These are phyloP conservation scores for Oreochromis grahami DNA, from an alignment of 2,797 vertebrate genomes.

Conservation along the genomic window DNA sequence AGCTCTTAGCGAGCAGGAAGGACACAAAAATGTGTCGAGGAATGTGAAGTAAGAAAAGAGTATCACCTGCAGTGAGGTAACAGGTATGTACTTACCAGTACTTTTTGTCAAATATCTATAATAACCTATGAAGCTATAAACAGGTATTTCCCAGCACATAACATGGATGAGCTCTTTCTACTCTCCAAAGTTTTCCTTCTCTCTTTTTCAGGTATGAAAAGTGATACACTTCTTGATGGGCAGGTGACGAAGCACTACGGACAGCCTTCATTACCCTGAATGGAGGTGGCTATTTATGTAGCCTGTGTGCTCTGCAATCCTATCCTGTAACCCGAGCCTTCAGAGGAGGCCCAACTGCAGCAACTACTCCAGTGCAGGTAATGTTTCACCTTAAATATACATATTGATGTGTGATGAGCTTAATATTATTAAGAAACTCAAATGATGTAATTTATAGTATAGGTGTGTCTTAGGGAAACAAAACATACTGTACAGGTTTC, in stretches of 20 bases:
- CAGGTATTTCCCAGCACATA: background rate
- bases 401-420: background rate
- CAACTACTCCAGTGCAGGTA: slow-evolving; percentile 34
- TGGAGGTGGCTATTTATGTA: background rate
- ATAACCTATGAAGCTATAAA: background rate
- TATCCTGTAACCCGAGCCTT: slow-evolving; percentile 56
- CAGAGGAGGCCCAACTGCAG: background rate
- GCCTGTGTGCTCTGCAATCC: slow-evolving; percentile 38
- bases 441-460: background rate
- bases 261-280: slow-evolving; percentile 6
- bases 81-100: slow-evolving; percentile 6
- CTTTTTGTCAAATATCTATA: background rate
- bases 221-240: slow-evolving; percentile 30
- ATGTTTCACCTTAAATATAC: background rate
- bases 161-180: background rate
- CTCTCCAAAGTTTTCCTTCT: background rate
- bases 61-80: background rate
- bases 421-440: background rate
- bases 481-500: background rate
- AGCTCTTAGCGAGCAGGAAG: background rate
- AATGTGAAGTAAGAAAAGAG: background rate
- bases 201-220: slow-evolving; percentile 17
- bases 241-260: slow-evolving; percentile 5
- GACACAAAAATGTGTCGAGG: background rate
- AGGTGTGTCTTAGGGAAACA: background rate